Percentiles rank a stretch among this genome's conserved stretches.
phyloP scores from a whole-genome alignment of 2,113 vertebrate species.

The Platanista minor region DNA sequence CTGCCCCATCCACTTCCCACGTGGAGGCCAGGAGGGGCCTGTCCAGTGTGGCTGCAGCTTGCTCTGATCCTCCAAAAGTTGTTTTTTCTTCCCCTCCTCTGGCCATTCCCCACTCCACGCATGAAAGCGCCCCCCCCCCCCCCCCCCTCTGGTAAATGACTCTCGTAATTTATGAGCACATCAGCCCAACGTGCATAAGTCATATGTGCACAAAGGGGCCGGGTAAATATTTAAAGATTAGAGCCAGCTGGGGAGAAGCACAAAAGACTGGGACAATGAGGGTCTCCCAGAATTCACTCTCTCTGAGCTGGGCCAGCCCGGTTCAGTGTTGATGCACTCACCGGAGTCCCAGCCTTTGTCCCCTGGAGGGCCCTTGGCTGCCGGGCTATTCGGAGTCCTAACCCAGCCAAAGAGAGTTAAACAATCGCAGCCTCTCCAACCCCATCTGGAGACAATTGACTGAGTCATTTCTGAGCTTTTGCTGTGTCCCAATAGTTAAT shows the following conservation, averaged over 20 bases:
- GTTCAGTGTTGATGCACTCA: conserved; percentile 49
- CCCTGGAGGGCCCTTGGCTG: conserved; percentile 32
- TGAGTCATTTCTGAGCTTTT: conserved; percentile 13
- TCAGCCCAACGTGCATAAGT: conserved; percentile 34
- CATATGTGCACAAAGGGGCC: conserved; percentile 46
- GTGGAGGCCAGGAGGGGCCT: background rate
- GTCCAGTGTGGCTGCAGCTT: background rate
- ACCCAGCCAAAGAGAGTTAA: conserved; percentile 52
- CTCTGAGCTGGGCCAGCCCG: background rate
- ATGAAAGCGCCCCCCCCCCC: background rate
- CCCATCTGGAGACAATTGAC: conserved; percentile 62
- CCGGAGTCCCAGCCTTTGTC: conserved; percentile 51
- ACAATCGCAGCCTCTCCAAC: conserved; percentile 53
- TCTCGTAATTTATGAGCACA: conserved; percentile 41
- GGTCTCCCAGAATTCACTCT: conserved; percentile 49
- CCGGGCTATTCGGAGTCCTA: background rate
- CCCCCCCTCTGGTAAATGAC: conserved; percentile 1
- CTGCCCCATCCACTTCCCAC: background rate
- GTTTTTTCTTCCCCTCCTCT: background rate
- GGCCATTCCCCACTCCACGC: background rate
- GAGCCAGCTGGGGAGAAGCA: conserved; percentile 54
- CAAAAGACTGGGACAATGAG: conserved; percentile 56
- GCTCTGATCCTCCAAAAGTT: background rate
- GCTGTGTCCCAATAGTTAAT: conserved; percentile 60
- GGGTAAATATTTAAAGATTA: conserved; percentile 77